Base-by-base conservation (phyloP, 1,140 invertebrate genomes). In the Gyrodactylus bullatarudis region DNA sequence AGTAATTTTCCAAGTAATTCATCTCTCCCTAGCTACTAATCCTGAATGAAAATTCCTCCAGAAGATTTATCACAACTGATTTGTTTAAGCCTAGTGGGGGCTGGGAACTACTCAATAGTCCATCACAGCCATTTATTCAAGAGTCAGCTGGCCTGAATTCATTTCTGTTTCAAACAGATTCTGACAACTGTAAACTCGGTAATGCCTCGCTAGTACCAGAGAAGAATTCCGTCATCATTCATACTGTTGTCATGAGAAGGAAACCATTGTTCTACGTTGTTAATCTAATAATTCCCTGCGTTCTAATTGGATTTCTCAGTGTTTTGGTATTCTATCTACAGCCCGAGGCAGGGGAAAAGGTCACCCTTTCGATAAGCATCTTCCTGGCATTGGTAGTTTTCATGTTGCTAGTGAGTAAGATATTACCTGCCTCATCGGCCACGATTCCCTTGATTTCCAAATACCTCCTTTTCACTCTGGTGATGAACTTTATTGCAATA, bases 221-320 rank as follows among this genome's bases (percentile, higher is more conserved):
- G 8, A 54, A 8, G 34, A 54, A 54, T 8, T 54, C 34, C 34
- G 8, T 54, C 34, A 69, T 69, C 8, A 21, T 69, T 20, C 23
- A 69, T 69, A 69, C 68, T 21, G 21, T 69, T 8, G 21, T 69
- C 21, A 2, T 98, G 75, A 84, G 92, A 74, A 84, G 94, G 69
- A 99, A 98, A 81, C 97, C 93, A 0, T 83, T 99, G 16, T 99
- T 98, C 84, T 99, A 99, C 82, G 97, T 93, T 0, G 92, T 98
- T 75, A 98, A 98, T 80, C 87, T 99, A 78, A 94, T 99, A 77
- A 86, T 98, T 75, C 94, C 94, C 24, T 97, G 93, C 0, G 91
- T 98, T 68, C 84, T 98, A 74, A 97, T 98, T 80, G 95, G 91
- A 74, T 97, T 98, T 81, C 87, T 98, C 74, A 96, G 91, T 79